A percentile compares a stretch with the other conserved stretches of the same genome.
phyloP scores from a whole-genome alignment of 2,113 vertebrate species.

The Psophia crepitans region DNA sequence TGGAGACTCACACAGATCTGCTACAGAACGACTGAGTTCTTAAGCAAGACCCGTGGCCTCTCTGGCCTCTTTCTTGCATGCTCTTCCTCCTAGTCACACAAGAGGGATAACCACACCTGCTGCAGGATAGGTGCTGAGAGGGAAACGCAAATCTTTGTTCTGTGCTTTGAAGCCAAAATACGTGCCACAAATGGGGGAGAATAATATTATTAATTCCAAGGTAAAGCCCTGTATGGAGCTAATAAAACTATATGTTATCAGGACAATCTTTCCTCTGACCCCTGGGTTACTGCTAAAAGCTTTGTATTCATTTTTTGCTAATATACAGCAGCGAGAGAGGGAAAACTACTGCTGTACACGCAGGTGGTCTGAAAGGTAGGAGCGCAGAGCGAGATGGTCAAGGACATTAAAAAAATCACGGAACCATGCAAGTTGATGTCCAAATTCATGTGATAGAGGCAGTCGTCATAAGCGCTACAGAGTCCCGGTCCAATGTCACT shows the following conservation, averaged over 20 bases:
- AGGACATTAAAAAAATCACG: neutral
- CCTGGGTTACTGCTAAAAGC: neutral
- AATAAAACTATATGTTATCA: constrained; percentile 1
- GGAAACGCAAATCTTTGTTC: neutral
- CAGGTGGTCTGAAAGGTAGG: neutral
- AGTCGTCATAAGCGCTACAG: neutral
- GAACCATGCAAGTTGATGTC: neutral
- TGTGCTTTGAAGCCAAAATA: neutral
- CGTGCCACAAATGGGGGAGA: neutral
- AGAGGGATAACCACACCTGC: neutral
- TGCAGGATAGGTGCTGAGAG: neutral
- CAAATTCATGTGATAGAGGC: fast-evolving
- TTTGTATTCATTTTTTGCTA: neutral
- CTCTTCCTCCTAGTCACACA: neutral
- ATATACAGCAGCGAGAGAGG: neutral
- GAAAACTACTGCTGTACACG: neutral
- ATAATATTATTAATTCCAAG: constrained; percentile 19
- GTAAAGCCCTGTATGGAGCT: neutral
- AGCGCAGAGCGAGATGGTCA: neutral
- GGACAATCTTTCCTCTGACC: neutral
- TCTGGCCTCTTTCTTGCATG: neutral
- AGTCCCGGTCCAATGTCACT: neutral
- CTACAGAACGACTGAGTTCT: neutral
- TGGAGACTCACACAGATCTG: neutral
- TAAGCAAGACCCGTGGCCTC: neutral